phyloP scores from a whole-genome alignment of 2,113 vertebrate species.

The Tringa solitaria region DNA sequence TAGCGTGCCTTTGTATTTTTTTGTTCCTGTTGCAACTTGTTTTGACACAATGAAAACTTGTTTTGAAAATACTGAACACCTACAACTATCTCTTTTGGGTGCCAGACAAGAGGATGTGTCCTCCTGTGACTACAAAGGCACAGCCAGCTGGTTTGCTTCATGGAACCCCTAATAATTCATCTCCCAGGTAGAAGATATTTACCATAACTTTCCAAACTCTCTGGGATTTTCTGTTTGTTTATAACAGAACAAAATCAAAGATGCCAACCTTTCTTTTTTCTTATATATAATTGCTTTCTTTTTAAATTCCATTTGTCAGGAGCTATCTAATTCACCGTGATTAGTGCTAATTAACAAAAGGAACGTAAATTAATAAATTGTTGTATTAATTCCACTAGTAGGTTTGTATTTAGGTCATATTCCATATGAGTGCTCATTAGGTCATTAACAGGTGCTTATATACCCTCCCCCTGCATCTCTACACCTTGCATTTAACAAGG shows the following conservation, averaged over 20 bases:
- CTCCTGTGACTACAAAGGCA: slow-evolving; percentile 17
- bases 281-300: neutral
- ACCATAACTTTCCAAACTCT: neutral
- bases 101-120: slow-evolving; percentile 47
- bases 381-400: neutral
- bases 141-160: slow-evolving; percentile 44
- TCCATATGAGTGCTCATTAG: neutral
- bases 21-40: slow-evolving; percentile 72
- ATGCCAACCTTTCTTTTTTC: neutral
- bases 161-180: slow-evolving; percentile 15
- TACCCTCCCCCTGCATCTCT: neutral
- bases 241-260: neutral
- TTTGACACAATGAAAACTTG: slow-evolving; percentile 74
- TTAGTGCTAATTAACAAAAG: neutral
- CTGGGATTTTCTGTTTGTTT: neutral
- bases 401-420: neutral
- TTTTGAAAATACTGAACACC: slow-evolving; percentile 77
- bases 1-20: slow-evolving; percentile 62
- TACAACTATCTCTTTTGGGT: slow-evolving; percentile 68
- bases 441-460: slow-evolving; percentile 1
- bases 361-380: neutral
- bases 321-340: neutral
- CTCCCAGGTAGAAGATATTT: neutral
- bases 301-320: slow-evolving; percentile 1
- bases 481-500: neutral